Percentiles rank a stretch among this genome's conserved stretches.
These are phyloP conservation scores for Diarsia brunnea DNA, from an alignment of 2,888 invertebrate genomes.

Conservation along the genomic window DNA sequence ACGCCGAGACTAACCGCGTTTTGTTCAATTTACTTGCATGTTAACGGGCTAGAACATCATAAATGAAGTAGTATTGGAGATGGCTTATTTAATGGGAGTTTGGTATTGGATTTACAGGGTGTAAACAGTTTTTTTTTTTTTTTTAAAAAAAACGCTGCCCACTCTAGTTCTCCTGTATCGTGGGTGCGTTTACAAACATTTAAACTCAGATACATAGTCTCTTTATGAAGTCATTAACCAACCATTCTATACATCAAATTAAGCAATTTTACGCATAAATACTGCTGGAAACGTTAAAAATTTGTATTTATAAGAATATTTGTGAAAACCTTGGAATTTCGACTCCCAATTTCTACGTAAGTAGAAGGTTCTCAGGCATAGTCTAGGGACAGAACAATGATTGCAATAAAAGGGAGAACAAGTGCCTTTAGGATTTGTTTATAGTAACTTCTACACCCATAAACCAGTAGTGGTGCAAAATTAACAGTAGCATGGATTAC, in stretches of 20 bases:
- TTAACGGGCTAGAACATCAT: slow-evolving; percentile 47
- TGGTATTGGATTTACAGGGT: not conserved
- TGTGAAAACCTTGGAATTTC: too few relatives aligned
- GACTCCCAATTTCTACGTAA: too few relatives aligned
- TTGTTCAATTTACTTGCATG: slow-evolving; percentile 59
- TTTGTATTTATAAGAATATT: not conserved
- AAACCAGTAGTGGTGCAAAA: not conserved
- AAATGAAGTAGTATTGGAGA: slow-evolving; percentile 34
- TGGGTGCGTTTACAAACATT: too few relatives aligned
- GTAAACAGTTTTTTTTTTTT: not conserved
- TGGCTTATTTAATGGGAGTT: slow-evolving; percentile 5
- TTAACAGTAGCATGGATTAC: not conserved
- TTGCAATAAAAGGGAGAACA: too few relatives aligned
- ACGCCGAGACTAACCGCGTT: slow-evolving; percentile 52
- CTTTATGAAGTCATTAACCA: too few relatives aligned
- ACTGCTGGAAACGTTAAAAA: not conserved
- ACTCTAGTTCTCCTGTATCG: too few relatives aligned
- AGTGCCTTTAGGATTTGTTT: too few relatives aligned
- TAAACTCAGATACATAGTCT: too few relatives aligned
- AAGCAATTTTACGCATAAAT: not conserved
- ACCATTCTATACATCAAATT: not conserved
- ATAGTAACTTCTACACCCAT: too few relatives aligned
- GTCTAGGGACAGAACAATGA: too few relatives aligned
- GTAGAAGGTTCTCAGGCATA: too few relatives aligned
- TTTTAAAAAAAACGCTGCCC: too few relatives aligned